Base-by-base conservation (phyloP, 2,888 invertebrate species). In the Dioctria rufipes region DNA sequence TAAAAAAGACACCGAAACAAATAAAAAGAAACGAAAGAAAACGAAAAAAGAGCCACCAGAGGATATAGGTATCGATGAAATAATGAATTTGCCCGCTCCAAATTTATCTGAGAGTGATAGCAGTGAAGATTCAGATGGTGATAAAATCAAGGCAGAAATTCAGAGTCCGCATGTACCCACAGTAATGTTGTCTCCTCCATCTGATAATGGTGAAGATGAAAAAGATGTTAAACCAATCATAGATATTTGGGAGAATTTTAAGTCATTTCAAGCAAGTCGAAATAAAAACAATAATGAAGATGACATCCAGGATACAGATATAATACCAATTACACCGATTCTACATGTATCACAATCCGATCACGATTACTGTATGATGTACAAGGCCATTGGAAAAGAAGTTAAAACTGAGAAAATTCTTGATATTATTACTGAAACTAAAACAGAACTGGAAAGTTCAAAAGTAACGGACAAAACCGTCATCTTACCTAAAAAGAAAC, bases 31-130 rank as follows among this genome's bases (percentile, higher is more conserved):
- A 9, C 75, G 67, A 4, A 83, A 80, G 4, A 83, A 80, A 42
- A 5, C 5, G 0, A 83, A 60, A 37, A 79, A 69, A n/a, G 60
- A 69, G 5, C 6, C 40, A 13, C 40, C 8, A n/a, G 42, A 40
- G 9, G 51, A 65, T 8, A 43, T 42, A 85, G 89, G 88, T 4
- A 91, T 92, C 77, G 91, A 93, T 4, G 94, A 93, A 86, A 91
- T 93, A 2, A 91, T 91, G 83, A 93, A 96, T 89, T 89, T 96
- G 79, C 95, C 95, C 3, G 95, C 94, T 3, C 90, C 95, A 61
- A 96, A 96, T 90, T 90, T 96, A 61, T 96, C 95, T 0, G 96
- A 96, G 85, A 95, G 95, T 87, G 96, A 95, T 85, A 95, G 94
- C 83, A 94, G 94, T 84, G 92, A 93, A 81, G 95, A 95, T 83